Base-by-base conservation (phyloP, 2,797 vertebrate species). In the Pseudocheirus occidentalis region DNA sequence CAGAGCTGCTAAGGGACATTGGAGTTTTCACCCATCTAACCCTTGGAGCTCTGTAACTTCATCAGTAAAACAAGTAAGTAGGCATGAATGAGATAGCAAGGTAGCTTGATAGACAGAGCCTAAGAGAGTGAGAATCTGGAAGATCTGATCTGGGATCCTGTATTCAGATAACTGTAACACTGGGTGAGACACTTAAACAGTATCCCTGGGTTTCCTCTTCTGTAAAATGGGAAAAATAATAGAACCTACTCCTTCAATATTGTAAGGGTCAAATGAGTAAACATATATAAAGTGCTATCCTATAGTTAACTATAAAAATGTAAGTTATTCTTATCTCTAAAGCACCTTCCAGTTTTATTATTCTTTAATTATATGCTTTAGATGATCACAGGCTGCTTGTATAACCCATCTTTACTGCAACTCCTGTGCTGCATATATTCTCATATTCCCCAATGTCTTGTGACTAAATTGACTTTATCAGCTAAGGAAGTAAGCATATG, bases 401-500 rank as follows among this genome's bases (percentile, higher is more conserved):
- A 6, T 24, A 90, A 56, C 0, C 1, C 2, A 16, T 21, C 14
- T 54, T 54, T 54, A 54, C 53, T 54, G 10, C 53, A 54, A 54
- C 53, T 11, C 11, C 53, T 54, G 12, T 12, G 16, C 29, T 12
- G 73, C 12, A 13, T 93, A 92, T 10, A 96, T 91, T 58, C 91
- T 14, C 21, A 92, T 56, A 40, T 14, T 89, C 91, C 56, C 5
- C 46, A 73, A 6, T 93, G 66, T 55, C 56, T 94, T 97, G 59
- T 90, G 87, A 46, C 91, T 87, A 56, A 12, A 91, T 95, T 34
- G 95, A 58, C 31, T 55, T 58, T 57, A 90, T 81, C 57, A 73
- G 57, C 93, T 28, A 57, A 91, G 12, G 21, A 50, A 95, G 87
- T n/a, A 90, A 92, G 59, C n/a, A 90, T 50, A 92, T 95, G 94